Evolutionary conservation across 1,140 invertebrate species (phyloP).

Genomic region (Bilobella aurantiaca): DNA sequence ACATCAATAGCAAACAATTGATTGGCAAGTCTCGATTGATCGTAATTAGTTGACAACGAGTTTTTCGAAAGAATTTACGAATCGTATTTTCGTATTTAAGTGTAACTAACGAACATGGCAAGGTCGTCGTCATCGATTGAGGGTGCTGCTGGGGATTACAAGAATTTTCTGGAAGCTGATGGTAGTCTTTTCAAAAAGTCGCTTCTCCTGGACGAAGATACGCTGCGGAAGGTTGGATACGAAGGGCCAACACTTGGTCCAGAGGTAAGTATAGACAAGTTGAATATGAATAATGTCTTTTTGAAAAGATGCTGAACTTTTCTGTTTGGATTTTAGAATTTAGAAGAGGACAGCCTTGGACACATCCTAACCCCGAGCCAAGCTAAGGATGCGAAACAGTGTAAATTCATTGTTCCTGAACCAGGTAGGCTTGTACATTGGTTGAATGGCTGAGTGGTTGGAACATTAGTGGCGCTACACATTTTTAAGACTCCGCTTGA

Average conservation of each 20-base stretch:
- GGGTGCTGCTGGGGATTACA: not conserved
- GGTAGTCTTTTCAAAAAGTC: not conserved
- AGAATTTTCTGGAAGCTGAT: not conserved
- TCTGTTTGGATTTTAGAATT: not conserved
- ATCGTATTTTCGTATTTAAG: no score
- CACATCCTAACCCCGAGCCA: conserved; percentile 29
- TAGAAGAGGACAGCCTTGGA: not conserved
- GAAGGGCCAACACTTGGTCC: not conserved
- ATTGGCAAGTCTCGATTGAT: no score
- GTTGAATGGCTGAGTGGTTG: not conserved
- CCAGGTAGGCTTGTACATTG: conserved; percentile 19
- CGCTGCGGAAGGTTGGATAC: not conserved
- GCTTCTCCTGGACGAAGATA: not conserved
- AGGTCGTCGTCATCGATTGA: no score
- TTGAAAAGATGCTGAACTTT: not conserved
- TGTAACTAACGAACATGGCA: no score
- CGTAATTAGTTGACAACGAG: no score
- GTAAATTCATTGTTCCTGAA: conserved; percentile 33
- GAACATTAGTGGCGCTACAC: no score
- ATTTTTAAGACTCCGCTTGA: no score
- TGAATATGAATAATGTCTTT: not conserved
- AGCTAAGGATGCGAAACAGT: conserved; percentile 19
- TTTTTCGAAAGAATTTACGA: no score
- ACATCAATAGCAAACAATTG: no score
- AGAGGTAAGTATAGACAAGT: not conserved